These are phyloP conservation scores for Limenitis arthemis DNA, from an alignment of 2,888 invertebrate species.

Conservation along the genomic window DNA sequence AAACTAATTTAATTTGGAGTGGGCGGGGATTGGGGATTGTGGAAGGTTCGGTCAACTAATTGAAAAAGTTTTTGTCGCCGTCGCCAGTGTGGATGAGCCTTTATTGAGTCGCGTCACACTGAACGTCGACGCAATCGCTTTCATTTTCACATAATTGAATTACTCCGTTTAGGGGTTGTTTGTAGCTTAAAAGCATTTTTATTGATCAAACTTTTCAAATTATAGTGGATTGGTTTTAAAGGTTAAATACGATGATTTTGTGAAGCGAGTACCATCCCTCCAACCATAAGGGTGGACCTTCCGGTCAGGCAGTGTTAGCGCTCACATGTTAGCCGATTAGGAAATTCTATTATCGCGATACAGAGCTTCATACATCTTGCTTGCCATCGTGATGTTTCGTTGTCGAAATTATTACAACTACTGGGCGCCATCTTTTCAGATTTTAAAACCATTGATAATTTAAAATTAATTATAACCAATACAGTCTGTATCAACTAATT, in stretches of 20 bases:
- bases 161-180: slow-evolving; percentile 1
- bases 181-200: slow-evolving; percentile 13
- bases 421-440: too few relatives aligned
- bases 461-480: neutral
- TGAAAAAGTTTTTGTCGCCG: slow-evolving; percentile 57
- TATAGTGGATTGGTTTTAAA: neutral
- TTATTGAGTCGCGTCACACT: slow-evolving; percentile 23
- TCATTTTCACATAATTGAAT: slow-evolving; percentile 6
- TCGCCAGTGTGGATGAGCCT: slow-evolving; percentile 33
- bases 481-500: neutral
- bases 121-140: slow-evolving; percentile 8
- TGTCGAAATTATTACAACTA: too few relatives aligned
- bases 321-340: too few relatives aligned
- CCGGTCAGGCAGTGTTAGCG: too few relatives aligned
- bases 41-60: slow-evolving; percentile 49
- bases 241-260: neutral
- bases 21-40: slow-evolving; percentile 33
- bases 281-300: too few relatives aligned
- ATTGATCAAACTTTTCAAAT: neutral
- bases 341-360: too few relatives aligned
- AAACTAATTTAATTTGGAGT: slow-evolving; percentile 56
- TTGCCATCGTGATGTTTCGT: too few relatives aligned
- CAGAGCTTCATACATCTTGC: too few relatives aligned
- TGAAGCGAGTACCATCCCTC: neutral
- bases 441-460: too few relatives aligned